Evolutionary conservation across 2,797 vertebrate species (phyloP).

Genomic region (Coreius guichenoti): DNA sequence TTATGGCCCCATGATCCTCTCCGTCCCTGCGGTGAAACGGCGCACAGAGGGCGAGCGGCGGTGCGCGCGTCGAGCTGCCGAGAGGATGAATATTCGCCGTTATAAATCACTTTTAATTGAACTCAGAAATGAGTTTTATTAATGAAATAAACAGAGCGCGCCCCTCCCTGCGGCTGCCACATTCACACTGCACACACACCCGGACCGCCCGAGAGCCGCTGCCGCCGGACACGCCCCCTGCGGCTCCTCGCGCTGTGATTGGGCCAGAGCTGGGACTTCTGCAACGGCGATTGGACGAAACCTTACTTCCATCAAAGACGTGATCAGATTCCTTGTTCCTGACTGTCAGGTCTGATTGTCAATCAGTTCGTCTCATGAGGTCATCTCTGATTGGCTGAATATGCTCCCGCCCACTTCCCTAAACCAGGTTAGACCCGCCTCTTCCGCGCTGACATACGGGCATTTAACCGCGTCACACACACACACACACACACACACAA

Average conservation of each 20-base stretch:
- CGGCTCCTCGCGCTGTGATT: constrained; percentile 59
- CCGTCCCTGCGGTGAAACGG: constrained; percentile 49
- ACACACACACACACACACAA: neutral
- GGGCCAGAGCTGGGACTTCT: neutral
- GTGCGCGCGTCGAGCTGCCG: constrained; percentile 6
- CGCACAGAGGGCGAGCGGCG: constrained; percentile 58
- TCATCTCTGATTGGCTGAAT: constrained; percentile 42
- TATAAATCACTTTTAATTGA: constrained; percentile 9
- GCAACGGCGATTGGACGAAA: constrained; percentile 62
- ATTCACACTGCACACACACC: constrained; percentile 80
- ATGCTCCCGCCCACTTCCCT: constrained; percentile 1
- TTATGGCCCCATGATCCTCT: constrained; percentile 76
- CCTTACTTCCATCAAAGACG: neutral
- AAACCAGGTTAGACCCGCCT: constrained; percentile 37
- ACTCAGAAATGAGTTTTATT: constrained; percentile 25
- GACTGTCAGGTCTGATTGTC: constrained; percentile 26
- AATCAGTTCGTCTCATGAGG: neutral
- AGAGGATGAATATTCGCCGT: constrained; percentile 30
- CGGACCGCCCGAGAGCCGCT: constrained; percentile 72
- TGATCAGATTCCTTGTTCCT: neutral
- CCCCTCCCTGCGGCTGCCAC: constrained; percentile 81
- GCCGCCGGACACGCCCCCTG: constrained; percentile 62
- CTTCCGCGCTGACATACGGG: constrained; percentile 32
- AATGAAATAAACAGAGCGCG: constrained; percentile 63
- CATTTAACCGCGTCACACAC: neutral